These are phyloP conservation scores for Taurulus bubalis DNA, from an alignment of 2,113 vertebrate genomes.

Conservation along the genomic window DNA sequence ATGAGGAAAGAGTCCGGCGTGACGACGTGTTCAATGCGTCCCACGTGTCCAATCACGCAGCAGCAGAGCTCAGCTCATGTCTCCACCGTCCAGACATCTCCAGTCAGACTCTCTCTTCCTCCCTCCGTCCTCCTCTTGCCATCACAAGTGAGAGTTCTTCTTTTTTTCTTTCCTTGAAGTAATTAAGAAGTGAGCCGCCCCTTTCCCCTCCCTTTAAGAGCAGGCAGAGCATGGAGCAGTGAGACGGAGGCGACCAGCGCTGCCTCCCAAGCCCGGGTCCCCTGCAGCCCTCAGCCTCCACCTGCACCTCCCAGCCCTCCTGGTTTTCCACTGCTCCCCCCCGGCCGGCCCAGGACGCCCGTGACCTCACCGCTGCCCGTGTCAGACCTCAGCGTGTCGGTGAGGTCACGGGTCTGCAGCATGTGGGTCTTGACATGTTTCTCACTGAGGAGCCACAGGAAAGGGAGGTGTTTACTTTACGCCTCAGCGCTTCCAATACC, in stretches of 20 bases:
- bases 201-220: constrained; percentile 52
- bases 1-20: background rate
- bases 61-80: constrained; percentile 18
- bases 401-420: constrained; percentile 40
- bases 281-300: constrained; percentile 19
- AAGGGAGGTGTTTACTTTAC: background rate
- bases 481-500: background rate
- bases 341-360: background rate
- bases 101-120: constrained; percentile 9
- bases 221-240: constrained; percentile 18
- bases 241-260: constrained; percentile 19
- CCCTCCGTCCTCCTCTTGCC: constrained; percentile 30
- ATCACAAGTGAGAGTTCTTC: constrained; percentile 28
- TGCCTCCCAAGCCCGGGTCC: constrained; percentile 50
- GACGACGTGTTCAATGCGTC: background rate
- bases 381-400: too few relatives aligned
- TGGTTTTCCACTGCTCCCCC: constrained; percentile 22
- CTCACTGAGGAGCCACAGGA: background rate
- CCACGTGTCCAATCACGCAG: constrained; percentile 1
- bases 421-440: constrained; percentile 14
- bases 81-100: background rate
- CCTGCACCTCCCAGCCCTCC: background rate
- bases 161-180: constrained; percentile 25
- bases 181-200: constrained; percentile 56
- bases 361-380: too few relatives aligned